These are phyloP conservation scores for Mellilla xanthometata DNA, from an alignment of 2,888 invertebrate species.

Conservation along the genomic window DNA sequence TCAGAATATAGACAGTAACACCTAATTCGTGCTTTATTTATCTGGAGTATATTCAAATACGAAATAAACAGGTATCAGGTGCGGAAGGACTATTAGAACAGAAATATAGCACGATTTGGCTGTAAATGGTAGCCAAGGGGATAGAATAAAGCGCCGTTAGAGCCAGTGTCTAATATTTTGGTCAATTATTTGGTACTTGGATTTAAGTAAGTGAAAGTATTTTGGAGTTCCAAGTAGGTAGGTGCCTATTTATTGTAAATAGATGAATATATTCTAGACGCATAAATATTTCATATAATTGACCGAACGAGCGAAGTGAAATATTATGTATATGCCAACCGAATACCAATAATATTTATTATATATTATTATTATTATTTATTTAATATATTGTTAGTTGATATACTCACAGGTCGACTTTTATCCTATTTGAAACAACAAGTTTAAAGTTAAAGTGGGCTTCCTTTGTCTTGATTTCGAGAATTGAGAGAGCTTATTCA, in stretches of 20 bases:
- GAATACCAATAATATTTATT: too few relatives aligned
- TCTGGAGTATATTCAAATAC: conserved; percentile 6
- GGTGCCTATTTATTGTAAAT: too few relatives aligned
- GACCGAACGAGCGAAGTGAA: too few relatives aligned
- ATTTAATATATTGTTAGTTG: conserved; percentile 13
- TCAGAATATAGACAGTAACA: too few relatives aligned
- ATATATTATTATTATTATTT: too few relatives aligned
- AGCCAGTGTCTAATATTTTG: conserved; percentile 31
- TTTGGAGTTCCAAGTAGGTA: neutral
- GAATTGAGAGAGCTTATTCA: conserved; percentile 6
- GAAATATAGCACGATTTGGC: conserved; percentile 47
- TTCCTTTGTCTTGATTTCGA: conserved; percentile 11
- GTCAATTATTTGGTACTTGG: conserved; percentile 35
- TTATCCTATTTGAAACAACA: conserved; percentile 16
- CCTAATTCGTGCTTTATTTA: neutral
- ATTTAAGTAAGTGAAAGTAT: too few relatives aligned
- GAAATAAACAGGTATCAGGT: conserved; percentile 36
- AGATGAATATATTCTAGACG: too few relatives aligned
- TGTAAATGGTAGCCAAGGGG: conserved; percentile 45
- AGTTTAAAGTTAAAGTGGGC: conserved; percentile 18
- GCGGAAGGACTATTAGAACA: conserved; percentile 45
- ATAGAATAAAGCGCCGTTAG: conserved; percentile 26
- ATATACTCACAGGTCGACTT: conserved; percentile 10
- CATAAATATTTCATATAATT: too few relatives aligned
- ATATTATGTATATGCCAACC: conserved; percentile 9